Conservation (phyloP, 2,888 invertebrate species). For the Heliconius cydno region DNA sequence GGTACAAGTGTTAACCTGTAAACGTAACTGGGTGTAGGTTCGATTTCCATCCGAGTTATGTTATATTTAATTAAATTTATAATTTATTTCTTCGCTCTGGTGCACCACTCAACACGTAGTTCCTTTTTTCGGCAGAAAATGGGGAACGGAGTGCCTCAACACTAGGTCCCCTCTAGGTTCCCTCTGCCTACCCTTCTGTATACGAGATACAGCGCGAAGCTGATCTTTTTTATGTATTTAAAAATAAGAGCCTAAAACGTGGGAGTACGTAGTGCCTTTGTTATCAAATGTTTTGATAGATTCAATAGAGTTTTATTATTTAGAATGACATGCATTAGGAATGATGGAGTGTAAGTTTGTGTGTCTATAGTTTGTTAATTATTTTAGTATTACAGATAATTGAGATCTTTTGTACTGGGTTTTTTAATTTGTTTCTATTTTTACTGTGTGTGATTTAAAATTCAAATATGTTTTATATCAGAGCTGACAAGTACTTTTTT, state of each 20-base stretch:
- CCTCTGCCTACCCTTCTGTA: too few species aligned
- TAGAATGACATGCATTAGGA: conserved; percentile 25
- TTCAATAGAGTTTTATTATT: conserved; percentile 37
- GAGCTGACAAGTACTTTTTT: too few species aligned
- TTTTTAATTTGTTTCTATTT: neutral
- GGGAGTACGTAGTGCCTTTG: conserved; percentile 18
- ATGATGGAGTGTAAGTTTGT: conserved; percentile 15
- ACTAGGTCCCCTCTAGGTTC: too few species aligned
- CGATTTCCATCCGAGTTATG: neutral
- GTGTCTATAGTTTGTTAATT: conserved; percentile 13
- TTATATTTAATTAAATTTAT: neutral
- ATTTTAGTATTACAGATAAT: neutral
- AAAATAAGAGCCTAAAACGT: neutral
- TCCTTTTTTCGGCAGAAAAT: too few species aligned
- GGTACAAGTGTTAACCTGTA: neutral
- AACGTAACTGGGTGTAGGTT: neutral
- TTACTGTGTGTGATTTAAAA: neutral
- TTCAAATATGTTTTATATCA: too few species aligned
- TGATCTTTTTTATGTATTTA: neutral
- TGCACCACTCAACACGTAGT: neutral
- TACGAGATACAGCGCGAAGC: too few species aligned
- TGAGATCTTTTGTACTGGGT: neutral
- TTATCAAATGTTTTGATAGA: conserved; percentile 37
- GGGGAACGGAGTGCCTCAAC: neutral
- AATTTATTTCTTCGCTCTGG: neutral